Evolutionary conservation across 2,797 vertebrate genomes (phyloP), one percentile per base, ranked within the genome.

Genomic region (Bucorvus abyssinicus): DNA sequence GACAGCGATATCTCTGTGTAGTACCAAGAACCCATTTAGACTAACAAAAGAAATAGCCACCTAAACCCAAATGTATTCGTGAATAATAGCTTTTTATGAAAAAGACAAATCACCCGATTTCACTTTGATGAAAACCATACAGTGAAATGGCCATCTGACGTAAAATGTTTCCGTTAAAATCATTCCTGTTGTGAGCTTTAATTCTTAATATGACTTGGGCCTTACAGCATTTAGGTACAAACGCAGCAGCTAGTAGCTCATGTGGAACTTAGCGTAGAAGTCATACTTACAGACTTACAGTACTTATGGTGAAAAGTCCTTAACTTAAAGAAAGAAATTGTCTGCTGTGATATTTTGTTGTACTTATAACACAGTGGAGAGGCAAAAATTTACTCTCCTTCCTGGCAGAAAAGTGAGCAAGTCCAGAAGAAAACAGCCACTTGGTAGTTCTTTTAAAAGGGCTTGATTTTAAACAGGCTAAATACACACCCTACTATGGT

Each of bases 141-240:
- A 63, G 29, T 30, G 55, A 94, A 95, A 94, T 77, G 42, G 44
- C 34, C 34, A 61, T 87, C 71, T 47, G 76, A 90, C 55, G 49
- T 44, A 89, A 93, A 91, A 82, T 17, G 24, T 59, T 90, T 64
- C 59, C 57, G 70, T 94, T 82, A 87, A 92, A 76, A 90, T 79
- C 5, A 52, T 73, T 89, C 85, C 30, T 59, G 32, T 42, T 67
- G 49, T 36, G 32, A 91, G 52, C 30, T 87, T 91, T 92, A 89
- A 85, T 89, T 93, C 74, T 79, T 93, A 83, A 70, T 75, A 44
- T 56, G 82, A 74, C 38, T 42, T 32, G 23, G 24, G 24, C 38
- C 20, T n/a, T 70, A 67, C 40, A 55, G 60, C 38, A 44, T 77
- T 87, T 67, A 82, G 29, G 32, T 63, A 80, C 24, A 71, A 84